Evolutionary conservation across 1,140 invertebrate species (phyloP).

Genomic region (Homarus americanus): DNA sequence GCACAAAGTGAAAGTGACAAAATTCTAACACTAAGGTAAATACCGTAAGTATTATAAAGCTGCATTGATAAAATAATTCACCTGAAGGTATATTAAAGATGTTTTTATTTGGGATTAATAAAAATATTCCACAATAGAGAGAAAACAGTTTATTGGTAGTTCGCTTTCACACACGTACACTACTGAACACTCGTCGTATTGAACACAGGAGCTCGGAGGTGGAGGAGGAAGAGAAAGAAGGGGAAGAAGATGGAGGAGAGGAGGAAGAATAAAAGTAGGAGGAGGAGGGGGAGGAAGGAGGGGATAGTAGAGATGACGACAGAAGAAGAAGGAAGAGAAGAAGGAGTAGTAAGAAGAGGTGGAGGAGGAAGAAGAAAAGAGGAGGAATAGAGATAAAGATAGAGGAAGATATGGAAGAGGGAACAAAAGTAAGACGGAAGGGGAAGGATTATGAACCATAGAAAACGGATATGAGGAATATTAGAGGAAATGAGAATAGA

Average conservation of each 20-base stretch:
- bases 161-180: slow-evolving; percentile 21
- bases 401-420: slow-evolving; percentile 18
- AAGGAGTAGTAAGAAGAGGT: not conserved
- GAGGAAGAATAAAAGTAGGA: not conserved
- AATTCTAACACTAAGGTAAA: too few species aligned
- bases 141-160: slow-evolving; percentile 21
- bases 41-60: too few species aligned
- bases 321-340: too few species aligned
- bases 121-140: too few species aligned
- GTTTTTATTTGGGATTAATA: too few species aligned
- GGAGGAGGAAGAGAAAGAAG: not conserved
- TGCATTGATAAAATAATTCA: too few species aligned
- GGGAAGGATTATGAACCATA: not conserved
- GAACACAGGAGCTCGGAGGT: not conserved
- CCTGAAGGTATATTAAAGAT: too few species aligned
- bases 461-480: too few species aligned
- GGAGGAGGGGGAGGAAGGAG: not conserved
- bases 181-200: not conserved
- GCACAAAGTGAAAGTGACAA: too few species aligned
- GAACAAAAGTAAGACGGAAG: too few species aligned
- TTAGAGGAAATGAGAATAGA: not conserved
- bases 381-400: slow-evolving; percentile 27
- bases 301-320: not conserved
- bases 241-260: too few species aligned
- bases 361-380: not conserved